Base-by-base conservation (phyloP, 2,113 vertebrate species). In the Aix galericulata region DNA sequence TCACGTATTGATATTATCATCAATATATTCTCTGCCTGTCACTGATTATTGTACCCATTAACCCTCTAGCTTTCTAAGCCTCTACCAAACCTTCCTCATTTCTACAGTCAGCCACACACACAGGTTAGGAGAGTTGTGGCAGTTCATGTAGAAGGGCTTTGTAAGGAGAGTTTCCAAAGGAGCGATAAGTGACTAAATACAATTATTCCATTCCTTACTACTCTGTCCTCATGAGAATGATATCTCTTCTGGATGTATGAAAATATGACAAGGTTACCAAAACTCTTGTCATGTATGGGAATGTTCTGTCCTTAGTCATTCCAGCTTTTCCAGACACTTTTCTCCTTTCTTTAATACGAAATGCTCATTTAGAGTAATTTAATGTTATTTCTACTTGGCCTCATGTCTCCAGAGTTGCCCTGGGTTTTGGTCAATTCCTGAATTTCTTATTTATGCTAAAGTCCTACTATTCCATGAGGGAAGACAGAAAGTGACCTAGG, bases 131-230 rank as follows among this genome's bases (percentile, higher is more conserved):
- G 5, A 48, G 2, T 36, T 55, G 6, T 55, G 17, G 5, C 9
- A 44, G 13, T 32, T 84, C 17, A 31, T 11, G 31, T 64, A n/a
- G 46, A 16, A 55, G n/a, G 18, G 12, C 31, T 68, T 9, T 73
- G 60, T 17, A 56, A 7, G 10, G 25, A 64, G 7, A 69, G 13
- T 63, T 66, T 84, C 26, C 77, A 55, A 77, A 42, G 53, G 50
- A 69, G 9, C 12, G 11, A 64, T 52, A 14, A 50, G 8, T 0
- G 1, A 92, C 36, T 3, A 59, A 15, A 25, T 2, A 59, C 13
- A 25, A 1, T 21, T 21, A 12, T 83, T 72, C 11, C 6, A 17
- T 62, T 83, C 16, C 18, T 68, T 79, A 48, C 13, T 63, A 2
- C 13, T 68, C 13, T 73, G 26, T 42, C 27, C 3, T 63, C 7